Conservation (phyloP, 2,888 invertebrate species). For the Brenthis hecate region DNA sequence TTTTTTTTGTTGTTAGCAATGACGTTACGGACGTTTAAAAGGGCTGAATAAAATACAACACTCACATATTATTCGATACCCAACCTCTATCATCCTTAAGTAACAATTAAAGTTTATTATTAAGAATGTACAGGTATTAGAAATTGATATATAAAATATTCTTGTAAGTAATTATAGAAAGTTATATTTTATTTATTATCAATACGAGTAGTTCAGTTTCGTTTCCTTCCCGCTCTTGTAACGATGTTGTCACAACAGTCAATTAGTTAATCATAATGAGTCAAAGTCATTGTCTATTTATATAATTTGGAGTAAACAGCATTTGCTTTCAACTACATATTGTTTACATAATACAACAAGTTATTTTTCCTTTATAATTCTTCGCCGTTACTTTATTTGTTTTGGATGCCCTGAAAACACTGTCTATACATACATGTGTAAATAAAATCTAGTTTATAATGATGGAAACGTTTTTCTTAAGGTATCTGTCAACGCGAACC, state of each 20-base stretch:
- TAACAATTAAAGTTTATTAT: too few species aligned
- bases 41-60: too few species aligned
- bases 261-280: slow-evolving; percentile 30
- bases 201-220: neutral
- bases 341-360: neutral
- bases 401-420: neutral
- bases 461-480: neutral
- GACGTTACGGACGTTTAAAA: too few species aligned
- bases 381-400: neutral
- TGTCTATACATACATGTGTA: neutral
- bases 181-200: neutral
- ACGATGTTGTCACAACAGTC: slow-evolving; percentile 23
- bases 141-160: too few species aligned
- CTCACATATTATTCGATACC: too few species aligned
- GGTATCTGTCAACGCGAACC: too few species aligned
- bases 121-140: too few species aligned
- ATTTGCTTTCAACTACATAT: slow-evolving; percentile 2
- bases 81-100: too few species aligned
- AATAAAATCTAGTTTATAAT: neutral
- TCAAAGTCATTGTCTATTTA: slow-evolving; percentile 20
- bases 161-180: too few species aligned
- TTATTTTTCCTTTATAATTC: neutral
- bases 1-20: too few species aligned
- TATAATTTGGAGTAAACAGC: slow-evolving; percentile 8
- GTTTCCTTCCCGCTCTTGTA: neutral